phyloP scores from a whole-genome alignment of 2,113 vertebrate species.

The Panthera uncia region DNA sequence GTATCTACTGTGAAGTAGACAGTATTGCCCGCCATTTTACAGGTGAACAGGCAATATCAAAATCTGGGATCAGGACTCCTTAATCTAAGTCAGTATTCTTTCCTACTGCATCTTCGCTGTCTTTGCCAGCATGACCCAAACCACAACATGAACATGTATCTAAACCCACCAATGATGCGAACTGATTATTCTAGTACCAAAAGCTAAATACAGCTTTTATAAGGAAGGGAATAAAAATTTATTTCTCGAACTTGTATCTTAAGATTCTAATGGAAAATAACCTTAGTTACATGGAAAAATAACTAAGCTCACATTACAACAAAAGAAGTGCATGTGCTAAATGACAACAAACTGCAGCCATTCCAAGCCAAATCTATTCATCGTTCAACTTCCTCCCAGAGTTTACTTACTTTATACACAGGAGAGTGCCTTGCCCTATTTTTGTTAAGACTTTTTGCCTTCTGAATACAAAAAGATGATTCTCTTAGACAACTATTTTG shows the following conservation, averaged over 20 bases:
- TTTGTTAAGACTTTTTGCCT: slow-evolving; percentile 29
- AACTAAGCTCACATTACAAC: neutral
- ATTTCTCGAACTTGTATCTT: neutral
- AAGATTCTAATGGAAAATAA: slow-evolving; percentile 1
- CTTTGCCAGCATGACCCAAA: neutral
- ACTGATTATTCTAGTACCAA: neutral
- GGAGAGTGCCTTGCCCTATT: neutral
- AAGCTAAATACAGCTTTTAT: slow-evolving; percentile 7
- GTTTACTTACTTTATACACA: slow-evolving; percentile 3
- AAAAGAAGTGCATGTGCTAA: neutral
- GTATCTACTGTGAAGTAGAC: neutral
- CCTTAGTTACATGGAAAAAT: neutral
- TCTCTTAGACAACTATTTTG: slow-evolving; percentile 11
- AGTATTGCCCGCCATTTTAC: neutral
- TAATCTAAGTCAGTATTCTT: neutral
- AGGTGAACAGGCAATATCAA: neutral
- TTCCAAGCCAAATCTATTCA: neutral
- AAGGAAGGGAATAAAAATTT: neutral
- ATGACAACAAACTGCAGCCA: slow-evolving; percentile 9
- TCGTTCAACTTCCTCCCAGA: neutral
- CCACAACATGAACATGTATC: neutral
- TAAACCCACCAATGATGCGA: neutral
- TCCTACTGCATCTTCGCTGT: neutral
- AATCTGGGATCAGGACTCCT: neutral
- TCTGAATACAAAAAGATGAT: slow-evolving; percentile 22